Evolutionary conservation across 2,797 vertebrate species (phyloP).

Genomic region (Vespertilio murinus): DNA sequence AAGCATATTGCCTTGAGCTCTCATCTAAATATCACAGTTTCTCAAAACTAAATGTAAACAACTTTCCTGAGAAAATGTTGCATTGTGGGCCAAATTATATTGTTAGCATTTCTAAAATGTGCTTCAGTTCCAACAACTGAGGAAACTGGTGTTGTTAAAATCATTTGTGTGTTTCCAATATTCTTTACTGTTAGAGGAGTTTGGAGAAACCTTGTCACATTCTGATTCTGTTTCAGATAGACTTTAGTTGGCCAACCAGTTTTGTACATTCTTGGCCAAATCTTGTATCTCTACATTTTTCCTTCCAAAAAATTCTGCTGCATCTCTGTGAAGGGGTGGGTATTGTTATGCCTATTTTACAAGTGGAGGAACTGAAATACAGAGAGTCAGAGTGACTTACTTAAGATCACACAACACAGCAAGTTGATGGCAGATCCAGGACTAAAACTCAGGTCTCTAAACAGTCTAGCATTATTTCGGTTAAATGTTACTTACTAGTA

Average conservation of each 20-base stretch:
- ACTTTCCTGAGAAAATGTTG: constrained; percentile 54
- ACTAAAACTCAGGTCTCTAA: not conserved
- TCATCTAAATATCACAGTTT: constrained; percentile 68
- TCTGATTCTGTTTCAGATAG: constrained; percentile 45
- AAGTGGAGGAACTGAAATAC: constrained; percentile 42
- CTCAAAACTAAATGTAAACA: constrained; percentile 58
- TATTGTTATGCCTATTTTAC: not conserved
- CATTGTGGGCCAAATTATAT: constrained; percentile 39
- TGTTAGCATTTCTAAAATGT: constrained; percentile 51
- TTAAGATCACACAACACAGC: constrained; percentile 44
- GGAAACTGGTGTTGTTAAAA: constrained; percentile 51
- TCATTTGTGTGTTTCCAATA: constrained; percentile 42
- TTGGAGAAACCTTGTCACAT: constrained; percentile 1
- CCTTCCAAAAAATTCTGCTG: not conserved
- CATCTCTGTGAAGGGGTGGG: not conserved
- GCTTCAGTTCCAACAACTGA: constrained; percentile 38
- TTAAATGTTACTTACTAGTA: constrained; percentile 21
- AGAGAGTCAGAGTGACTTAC: constrained; percentile 28
- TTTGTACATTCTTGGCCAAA: constrained; percentile 33
- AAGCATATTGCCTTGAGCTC: constrained; percentile 52
- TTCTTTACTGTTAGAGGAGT: constrained; percentile 47
- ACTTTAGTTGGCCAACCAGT: constrained; percentile 6
- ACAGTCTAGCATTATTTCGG: not conserved
- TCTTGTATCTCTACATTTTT: constrained; percentile 38
- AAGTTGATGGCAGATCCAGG: constrained; percentile 4